Evolutionary conservation across 2,797 vertebrate genomes (phyloP).

Genomic region (Tiaroga cobitis): DNA sequence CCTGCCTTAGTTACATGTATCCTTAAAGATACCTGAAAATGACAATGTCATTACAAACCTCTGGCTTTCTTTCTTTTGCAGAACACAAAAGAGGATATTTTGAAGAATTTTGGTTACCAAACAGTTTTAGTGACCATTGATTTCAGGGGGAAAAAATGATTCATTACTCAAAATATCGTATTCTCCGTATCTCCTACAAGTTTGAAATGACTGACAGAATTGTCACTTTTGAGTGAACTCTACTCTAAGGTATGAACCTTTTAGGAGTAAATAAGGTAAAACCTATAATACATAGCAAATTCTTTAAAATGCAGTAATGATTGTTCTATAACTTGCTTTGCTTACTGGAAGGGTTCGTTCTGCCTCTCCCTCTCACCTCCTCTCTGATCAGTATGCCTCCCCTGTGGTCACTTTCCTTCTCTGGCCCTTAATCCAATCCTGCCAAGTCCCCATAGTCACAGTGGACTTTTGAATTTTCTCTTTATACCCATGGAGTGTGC

Average conservation of each 20-base stretch:
- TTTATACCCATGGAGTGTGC: slow-evolving; percentile 81
- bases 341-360: slow-evolving; percentile 66
- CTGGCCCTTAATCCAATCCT: slow-evolving; percentile 83
- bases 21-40: neutral
- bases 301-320: neutral
- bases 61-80: neutral
- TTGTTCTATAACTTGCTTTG: neutral
- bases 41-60: neutral
- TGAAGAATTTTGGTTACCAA: neutral
- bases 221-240: neutral
- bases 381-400: slow-evolving; percentile 71
- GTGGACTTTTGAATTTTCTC: slow-evolving; percentile 87
- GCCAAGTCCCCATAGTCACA: slow-evolving; percentile 90
- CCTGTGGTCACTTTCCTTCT: slow-evolving; percentile 74
- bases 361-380: slow-evolving; percentile 64
- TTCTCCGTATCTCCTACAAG: neutral
- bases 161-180: neutral
- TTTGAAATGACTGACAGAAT: neutral
- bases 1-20: neutral
- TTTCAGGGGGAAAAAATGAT: neutral
- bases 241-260: neutral
- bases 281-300: neutral
- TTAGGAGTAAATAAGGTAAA: neutral
- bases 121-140: neutral
- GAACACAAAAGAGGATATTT: neutral